Evolutionary conservation across 2,797 vertebrate species (phyloP), one percentile per base, ranked within the genome.

Genomic region (Enteromius radiatus): DNA sequence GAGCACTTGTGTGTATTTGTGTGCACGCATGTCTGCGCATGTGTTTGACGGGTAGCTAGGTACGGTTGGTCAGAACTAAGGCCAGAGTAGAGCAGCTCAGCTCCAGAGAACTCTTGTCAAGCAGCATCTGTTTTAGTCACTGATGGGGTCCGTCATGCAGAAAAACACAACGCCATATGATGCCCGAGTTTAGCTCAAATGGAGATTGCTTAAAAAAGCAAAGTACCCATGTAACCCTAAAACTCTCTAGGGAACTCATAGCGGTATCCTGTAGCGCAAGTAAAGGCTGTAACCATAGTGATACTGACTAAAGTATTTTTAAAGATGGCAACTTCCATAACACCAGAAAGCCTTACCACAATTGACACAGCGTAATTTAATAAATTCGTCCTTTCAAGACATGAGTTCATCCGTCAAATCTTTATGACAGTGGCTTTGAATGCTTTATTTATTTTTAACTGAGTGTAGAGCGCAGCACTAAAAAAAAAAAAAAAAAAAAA

Each of bases 101-200:
- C 61, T 45, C 11, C 33, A 59, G 19, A 65, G 15, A 54, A 61
- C 41, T 21, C n/a, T 65, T 5, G 9, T 61, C 33, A 80, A 74
- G 71, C 74, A 81, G 83, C 83, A 86, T 74, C 81, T 88, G 80
- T 47, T 84, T 69, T 71, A 77, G 67, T 83, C 76, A 49, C 54
- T 78, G 28, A 61, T 80, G 75, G 31, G 59, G 8, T 23, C 54
- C 68, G 59, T 73, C 49, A 84, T 78, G 68, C 49, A 73, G 76
- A 81, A 63, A 38, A 67, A 74, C 47, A 81, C 59, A 63, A 61
- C 28, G 28, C 68, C 77, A 71, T 88, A 70, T 88, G 71, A 83
- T 78, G 76, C 61, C 28, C 17, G 2, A 47, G 41, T 19, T 33
- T 31, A 23, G 61, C 41, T 28, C n/a, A 36, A 61, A 76, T 43